A percentile compares a stretch with the other conserved stretches of the same genome.
Conservation (phyloP, 37 sponge, comb jelly and placozoan species). For the Aphrocallistes beatrix region DNA sequence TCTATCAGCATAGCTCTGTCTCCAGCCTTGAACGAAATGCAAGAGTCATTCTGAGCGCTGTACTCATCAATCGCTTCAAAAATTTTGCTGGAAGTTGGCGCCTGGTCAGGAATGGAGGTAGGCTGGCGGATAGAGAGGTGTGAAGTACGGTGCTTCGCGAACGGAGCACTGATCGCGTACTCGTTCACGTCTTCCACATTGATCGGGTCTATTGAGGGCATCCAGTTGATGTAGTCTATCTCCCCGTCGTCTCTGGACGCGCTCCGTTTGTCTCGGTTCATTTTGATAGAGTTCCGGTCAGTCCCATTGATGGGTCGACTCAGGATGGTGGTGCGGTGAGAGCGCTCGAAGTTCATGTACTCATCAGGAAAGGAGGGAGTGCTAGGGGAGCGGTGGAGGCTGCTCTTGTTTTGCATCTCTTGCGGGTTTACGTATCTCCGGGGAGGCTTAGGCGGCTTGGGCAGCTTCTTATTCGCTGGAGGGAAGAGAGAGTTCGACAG, state of each 20-base stretch:
- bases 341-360: background rate
- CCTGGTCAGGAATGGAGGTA: background rate
- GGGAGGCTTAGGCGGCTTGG: background rate
- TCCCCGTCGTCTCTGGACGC: constrained; percentile 10
- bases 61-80: background rate
- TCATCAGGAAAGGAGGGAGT: background rate
- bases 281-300: background rate
- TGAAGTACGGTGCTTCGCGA: background rate
- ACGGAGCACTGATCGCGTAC: background rate
- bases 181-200: background rate
- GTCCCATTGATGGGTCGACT: background rate
- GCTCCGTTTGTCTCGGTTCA: background rate
- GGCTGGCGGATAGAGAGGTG: background rate
- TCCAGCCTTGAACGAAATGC: background rate
- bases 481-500: background rate
- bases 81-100: background rate
- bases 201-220: background rate
- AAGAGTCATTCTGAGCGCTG: background rate
- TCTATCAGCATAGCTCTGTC: background rate
- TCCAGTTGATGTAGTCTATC: constrained; percentile 13
- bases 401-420: background rate
- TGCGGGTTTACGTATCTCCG: background rate
- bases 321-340: background rate
- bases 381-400: background rate
- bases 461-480: background rate